phyloP scores from a whole-genome alignment of 2,113 vertebrate genomes.

The Triplophysa siluroides region DNA sequence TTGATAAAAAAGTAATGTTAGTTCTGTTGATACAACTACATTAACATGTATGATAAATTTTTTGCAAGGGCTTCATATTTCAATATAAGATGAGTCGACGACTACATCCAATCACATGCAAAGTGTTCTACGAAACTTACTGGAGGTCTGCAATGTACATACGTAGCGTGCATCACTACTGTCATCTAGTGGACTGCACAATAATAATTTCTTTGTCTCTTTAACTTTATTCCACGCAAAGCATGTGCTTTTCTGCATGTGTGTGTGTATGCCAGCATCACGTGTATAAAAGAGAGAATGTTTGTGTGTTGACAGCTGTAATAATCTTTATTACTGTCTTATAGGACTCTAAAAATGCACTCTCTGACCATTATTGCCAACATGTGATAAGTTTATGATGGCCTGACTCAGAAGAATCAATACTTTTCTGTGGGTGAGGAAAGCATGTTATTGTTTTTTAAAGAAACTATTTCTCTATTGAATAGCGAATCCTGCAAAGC shows the following conservation, averaged over 20 bases:
- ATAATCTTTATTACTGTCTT: not conserved
- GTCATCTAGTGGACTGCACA: constrained; percentile 15
- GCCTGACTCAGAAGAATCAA: not conserved
- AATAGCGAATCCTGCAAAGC: too few relatives aligned
- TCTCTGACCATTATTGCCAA: not conserved
- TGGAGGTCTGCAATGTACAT: not conserved
- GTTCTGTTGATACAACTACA: too few relatives aligned
- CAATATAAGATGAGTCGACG: too few relatives aligned
- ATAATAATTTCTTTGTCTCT: not conserved
- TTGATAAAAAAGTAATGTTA: too few relatives aligned
- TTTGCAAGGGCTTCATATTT: too few relatives aligned
- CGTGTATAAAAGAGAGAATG: not conserved
- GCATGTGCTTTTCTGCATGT: not conserved
- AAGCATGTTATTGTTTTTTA: too few relatives aligned
- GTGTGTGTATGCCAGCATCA: not conserved
- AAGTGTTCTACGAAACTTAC: not conserved
- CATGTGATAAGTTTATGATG: not conserved
- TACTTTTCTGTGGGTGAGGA: not conserved
- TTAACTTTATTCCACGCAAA: not conserved
- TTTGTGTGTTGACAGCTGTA: not conserved
- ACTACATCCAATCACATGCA: too few relatives aligned
- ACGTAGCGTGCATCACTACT: not conserved
- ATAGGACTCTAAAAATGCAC: not conserved
- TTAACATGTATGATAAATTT: too few relatives aligned
- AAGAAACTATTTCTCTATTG: not conserved